Evolutionary conservation across 2,888 invertebrate genomes (phyloP).

Genomic region (Chymomyza amoena): DNA sequence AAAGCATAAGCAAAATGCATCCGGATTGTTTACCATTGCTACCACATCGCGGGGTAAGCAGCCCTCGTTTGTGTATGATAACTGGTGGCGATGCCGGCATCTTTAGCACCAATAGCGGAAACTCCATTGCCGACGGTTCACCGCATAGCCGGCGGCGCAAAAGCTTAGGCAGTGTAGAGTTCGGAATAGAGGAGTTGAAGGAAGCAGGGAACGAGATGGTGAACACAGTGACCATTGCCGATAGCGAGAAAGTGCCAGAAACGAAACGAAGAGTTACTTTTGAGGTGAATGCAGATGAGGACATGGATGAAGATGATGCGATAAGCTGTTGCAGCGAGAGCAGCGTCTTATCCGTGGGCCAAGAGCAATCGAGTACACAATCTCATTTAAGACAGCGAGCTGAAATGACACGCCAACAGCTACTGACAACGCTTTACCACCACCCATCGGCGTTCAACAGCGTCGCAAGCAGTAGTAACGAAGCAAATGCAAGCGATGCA

Average conservation of each 20-base stretch:
- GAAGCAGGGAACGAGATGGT: conserved; percentile 27
- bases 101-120: background rate
- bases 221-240: conserved; percentile 35
- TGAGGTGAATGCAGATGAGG: conserved; percentile 46
- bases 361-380: conserved; percentile 80
- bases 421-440: conserved; percentile 60
- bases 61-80: conserved; percentile 64
- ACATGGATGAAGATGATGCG: conserved; percentile 75
- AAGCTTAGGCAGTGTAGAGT: conserved; percentile 20
- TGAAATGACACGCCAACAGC: conserved; percentile 49
- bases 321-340: conserved; percentile 87
- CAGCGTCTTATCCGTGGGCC: conserved; percentile 90
- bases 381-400: conserved; percentile 13
- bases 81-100: conserved; percentile 29
- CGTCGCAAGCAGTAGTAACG: conserved; percentile 45
- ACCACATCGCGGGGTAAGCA: conserved; percentile 72
- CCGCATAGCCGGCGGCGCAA: background rate
- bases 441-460: conserved; percentile 63
- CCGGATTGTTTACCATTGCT: conserved; percentile 75
- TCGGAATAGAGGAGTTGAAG: conserved; percentile 37
- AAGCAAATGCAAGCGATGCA: conserved; percentile 12
- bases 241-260: conserved; percentile 16
- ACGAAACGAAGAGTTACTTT: background rate
- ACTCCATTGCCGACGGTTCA: background rate
- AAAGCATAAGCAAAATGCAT: conserved; percentile 68